Evolutionary conservation across 2,888 invertebrate species (phyloP).

Genomic region (Podabrus alpinus): DNA sequence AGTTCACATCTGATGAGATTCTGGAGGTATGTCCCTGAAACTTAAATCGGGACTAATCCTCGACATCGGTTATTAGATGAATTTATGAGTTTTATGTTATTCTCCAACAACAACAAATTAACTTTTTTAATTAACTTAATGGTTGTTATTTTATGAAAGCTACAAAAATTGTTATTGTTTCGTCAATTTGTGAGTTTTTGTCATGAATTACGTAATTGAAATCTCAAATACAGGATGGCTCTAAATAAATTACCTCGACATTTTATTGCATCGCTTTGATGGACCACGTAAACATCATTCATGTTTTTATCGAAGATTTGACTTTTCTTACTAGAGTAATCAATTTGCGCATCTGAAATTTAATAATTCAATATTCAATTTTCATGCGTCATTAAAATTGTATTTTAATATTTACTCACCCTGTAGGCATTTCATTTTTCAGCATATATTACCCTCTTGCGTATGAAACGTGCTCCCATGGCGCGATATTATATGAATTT

Average conservation of each 20-base stretch:
- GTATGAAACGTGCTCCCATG: too few species aligned
- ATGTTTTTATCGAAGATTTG: too few species aligned
- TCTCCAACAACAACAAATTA: background rate
- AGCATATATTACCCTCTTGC: too few species aligned
- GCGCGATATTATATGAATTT: background rate
- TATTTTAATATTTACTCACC: background rate
- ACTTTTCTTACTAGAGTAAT: background rate
- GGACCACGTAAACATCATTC: background rate
- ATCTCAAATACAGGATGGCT: background rate
- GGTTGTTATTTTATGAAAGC: background rate
- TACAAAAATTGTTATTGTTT: background rate
- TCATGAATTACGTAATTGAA: background rate
- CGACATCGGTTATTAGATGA: conserved; percentile 24
- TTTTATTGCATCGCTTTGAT: background rate
- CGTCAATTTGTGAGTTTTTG: background rate
- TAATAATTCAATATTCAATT: background rate
- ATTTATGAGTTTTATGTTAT: conserved; percentile 31
- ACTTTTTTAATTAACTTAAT: background rate
- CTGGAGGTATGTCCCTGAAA: conserved; percentile 35
- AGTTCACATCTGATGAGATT: conserved; percentile 35
- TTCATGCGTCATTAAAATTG: background rate
- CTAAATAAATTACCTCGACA: background rate
- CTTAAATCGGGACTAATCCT: conserved; percentile 32
- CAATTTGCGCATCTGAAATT: background rate
- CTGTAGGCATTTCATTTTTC: background rate